Base-by-base conservation (phyloP, 2,888 invertebrate genomes). In the Taenaris catops region DNA sequence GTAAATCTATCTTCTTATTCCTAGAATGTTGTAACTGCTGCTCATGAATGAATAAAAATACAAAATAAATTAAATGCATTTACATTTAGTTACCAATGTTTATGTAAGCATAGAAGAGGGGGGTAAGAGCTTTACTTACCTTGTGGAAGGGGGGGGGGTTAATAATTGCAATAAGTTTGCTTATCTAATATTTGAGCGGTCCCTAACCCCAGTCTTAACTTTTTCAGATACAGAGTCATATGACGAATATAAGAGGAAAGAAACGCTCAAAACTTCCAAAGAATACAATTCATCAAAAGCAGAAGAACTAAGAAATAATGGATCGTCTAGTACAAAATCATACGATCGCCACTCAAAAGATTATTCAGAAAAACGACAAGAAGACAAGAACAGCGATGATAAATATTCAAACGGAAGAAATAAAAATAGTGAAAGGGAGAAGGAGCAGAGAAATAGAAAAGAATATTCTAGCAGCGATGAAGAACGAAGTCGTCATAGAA, bases 221-320 rank as follows among this genome's bases (percentile, higher is more conserved):
- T 26, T 39, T 53, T 66, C 50, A 94, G 94, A 94, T 78, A 87
- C 90, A 1, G 90, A 88, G 16, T 91, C 92, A 47, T 94, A 90
- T 61, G 91, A 93, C 49, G 90, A 92, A 51, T 93, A 92, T 56
- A 92, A 91, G 53, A 88, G 66, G 47, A 86, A 70, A 26, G 81
- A 88, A 53, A 32, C 2, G 12, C 57, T 74, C 49, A 52, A 75
- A 56, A 38, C 73, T n/a, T 19, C 24, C 52, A 45, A 66, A 49
- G 73, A 51, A 57, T 49, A 54, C 20, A 61, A 57, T 8, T 46
- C 52, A 1, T 26, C 26, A 21, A 35, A 16, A 18, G 4, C 12
- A 10, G 37, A 25, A 11, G 37, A 44, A 6, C 1, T 11, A 12
- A 40, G 18, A 17, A 39, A 61, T 59, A 67, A 62, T 40, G 48